Conservation (phyloP, 1,140 invertebrate genomes). For the Drosophila repleta region DNA sequence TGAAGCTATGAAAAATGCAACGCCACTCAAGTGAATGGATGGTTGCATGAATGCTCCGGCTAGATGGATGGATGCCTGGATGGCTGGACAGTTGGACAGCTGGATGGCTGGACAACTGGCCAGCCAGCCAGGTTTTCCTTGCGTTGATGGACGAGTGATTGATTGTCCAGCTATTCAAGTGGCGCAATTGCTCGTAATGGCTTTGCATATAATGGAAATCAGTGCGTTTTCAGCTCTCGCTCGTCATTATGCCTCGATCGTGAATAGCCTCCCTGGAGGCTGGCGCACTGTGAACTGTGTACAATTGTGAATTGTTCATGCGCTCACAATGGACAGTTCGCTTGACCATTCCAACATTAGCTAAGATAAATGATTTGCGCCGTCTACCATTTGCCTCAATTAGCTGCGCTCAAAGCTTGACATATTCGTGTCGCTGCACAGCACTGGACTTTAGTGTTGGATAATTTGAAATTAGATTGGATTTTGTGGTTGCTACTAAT, state of each 20-base stretch:
- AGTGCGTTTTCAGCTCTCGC: conserved; percentile 20
- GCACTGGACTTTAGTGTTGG: too few relatives aligned
- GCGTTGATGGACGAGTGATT: conserved; percentile 48
- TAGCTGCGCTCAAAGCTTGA: not conserved
- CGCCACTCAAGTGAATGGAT: conserved; percentile 72
- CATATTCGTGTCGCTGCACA: not conserved
- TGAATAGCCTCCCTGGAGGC: conserved; percentile 1
- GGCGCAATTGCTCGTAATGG: conserved; percentile 77
- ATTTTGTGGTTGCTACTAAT: too few relatives aligned
- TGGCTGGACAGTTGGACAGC: conserved; percentile 3
- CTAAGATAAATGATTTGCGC: conserved; percentile 1
- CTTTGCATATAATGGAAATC: conserved; percentile 80
- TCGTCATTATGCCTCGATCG: conserved; percentile 20
- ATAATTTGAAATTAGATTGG: too few relatives aligned
- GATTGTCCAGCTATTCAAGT: conserved; percentile 70
- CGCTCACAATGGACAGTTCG: not conserved
- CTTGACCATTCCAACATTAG: not conserved
- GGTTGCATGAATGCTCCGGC: conserved; percentile 26
- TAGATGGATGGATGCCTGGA: conserved; percentile 30
- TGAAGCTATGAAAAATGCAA: conserved; percentile 80
- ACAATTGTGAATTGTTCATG: not conserved
- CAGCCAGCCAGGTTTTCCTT: conserved; percentile 29
- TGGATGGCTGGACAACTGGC: conserved; percentile 10
- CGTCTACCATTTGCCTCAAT: not conserved
- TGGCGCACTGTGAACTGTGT: not conserved